Conservation (phyloP, 2,888 invertebrate genomes). For the Spicauda simplicius region DNA sequence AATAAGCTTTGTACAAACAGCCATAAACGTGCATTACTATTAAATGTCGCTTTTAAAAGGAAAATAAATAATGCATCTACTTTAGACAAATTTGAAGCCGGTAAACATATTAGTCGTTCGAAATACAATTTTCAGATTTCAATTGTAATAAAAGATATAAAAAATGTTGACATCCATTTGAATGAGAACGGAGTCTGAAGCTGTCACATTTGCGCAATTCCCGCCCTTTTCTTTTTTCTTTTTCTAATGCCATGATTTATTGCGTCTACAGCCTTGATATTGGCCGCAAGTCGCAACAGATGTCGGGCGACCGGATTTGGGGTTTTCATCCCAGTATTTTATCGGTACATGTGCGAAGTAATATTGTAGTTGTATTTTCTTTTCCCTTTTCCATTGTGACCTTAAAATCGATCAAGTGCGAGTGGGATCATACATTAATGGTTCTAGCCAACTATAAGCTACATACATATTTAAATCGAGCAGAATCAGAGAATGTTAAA, state of each 20-base stretch:
- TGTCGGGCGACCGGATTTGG: constrained; percentile 46
- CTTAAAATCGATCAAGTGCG: not conserved
- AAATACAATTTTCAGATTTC: no score
- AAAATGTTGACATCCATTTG: constrained; percentile 48
- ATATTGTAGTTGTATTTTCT: constrained; percentile 23
- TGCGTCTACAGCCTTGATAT: constrained; percentile 54
- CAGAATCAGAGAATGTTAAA: no score
- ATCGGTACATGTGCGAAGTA: constrained; percentile 11
- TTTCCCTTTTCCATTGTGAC: constrained; percentile 16
- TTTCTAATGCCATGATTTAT: constrained; percentile 59
- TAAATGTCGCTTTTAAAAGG: constrained; percentile 8
- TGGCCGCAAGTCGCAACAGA: constrained; percentile 58
- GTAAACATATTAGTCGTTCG: not conserved
- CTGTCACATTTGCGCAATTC: constrained; percentile 38
- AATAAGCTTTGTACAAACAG: constrained; percentile 7
- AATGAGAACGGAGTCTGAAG: constrained; percentile 41
- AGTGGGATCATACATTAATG: no score
- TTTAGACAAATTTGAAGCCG: not conserved
- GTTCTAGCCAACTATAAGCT: no score
- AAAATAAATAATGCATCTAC: constrained; percentile 1
- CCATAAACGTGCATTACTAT: constrained; percentile 10
- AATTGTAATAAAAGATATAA: constrained; percentile 51
- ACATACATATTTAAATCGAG: no score
- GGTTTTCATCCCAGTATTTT: constrained; percentile 28
- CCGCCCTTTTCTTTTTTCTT: constrained; percentile 52